These are phyloP conservation scores for Catonia carolina DNA, from an alignment of 2,888 invertebrate genomes.

Conservation along the genomic window DNA sequence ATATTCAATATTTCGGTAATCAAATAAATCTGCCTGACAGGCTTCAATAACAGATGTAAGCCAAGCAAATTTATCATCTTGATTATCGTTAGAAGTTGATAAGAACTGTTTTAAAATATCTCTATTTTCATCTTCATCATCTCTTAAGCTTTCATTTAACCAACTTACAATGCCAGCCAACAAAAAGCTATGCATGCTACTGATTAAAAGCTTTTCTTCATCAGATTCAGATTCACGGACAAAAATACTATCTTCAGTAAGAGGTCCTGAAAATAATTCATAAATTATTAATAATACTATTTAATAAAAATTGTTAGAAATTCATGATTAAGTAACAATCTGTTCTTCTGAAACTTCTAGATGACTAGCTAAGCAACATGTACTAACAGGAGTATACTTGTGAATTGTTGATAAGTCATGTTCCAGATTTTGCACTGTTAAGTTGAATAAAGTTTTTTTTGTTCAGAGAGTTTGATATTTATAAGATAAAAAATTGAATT, in stretches of 20 bases:
- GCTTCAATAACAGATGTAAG: slow-evolving; percentile 21
- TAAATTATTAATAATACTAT: neutral
- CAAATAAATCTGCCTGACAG: slow-evolving; percentile 16
- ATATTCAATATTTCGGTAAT: slow-evolving; percentile 14
- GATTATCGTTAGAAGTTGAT: no score
- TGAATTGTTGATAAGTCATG: no score
- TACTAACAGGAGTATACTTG: no score
- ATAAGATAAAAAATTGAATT: no score
- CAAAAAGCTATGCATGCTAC: slow-evolving; percentile 19
- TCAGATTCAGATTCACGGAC: slow-evolving; percentile 15
- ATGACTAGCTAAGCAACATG: no score
- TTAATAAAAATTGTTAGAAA: no score
- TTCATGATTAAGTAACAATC: no score
- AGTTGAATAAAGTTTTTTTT: no score
- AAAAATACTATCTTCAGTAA: slow-evolving; percentile 17
- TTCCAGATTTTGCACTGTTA: no score
- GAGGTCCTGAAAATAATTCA: slow-evolving; percentile 16
- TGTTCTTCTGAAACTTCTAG: no score
- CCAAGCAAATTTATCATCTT: neutral
- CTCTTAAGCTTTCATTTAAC: slow-evolving; percentile 14
- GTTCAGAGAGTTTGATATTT: no score
- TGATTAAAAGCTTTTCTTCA: slow-evolving; percentile 19
- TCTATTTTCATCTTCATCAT: slow-evolving; percentile 6
- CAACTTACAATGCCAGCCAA: slow-evolving; percentile 19
- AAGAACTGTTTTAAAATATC: no score